Evolutionary conservation across 2,888 invertebrate genomes (phyloP).

Genomic region (Psylliodes chrysocephalus): DNA sequence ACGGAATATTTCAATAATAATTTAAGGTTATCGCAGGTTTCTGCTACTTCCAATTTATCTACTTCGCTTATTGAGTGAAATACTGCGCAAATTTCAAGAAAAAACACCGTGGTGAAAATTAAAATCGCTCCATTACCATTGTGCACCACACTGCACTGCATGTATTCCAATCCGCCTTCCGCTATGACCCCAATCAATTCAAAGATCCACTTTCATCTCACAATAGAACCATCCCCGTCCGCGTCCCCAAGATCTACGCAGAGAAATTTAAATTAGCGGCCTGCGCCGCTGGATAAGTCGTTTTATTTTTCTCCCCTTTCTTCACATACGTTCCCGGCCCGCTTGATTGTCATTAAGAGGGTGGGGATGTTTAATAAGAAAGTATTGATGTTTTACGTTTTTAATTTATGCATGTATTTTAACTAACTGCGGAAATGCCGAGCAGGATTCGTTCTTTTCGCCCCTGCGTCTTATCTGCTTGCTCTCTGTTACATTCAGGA

Average conservation of each 20-base stretch:
- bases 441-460: slow-evolving; percentile 40
- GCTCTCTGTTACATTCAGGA: slow-evolving; percentile 32
- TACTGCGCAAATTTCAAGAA: too few species aligned
- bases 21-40: too few species aligned
- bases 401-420: slow-evolving; percentile 63
- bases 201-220: not conserved
- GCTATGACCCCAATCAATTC: not conserved
- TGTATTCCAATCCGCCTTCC: not conserved
- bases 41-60: too few species aligned
- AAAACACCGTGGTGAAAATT: too few species aligned
- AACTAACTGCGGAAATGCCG: slow-evolving; percentile 46
- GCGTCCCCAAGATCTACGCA: not conserved
- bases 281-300: slow-evolving; percentile 46
- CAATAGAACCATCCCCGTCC: not conserved
- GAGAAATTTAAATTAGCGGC: slow-evolving; percentile 5
- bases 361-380: slow-evolving; percentile 60
- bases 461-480: slow-evolving; percentile 45
- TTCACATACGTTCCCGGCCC: slow-evolving; percentile 51
- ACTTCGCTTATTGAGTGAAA: too few species aligned
- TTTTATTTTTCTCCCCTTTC: slow-evolving; percentile 58
- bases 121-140: too few species aligned
- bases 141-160: too few species aligned
- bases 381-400: slow-evolving; percentile 62
- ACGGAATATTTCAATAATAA: too few species aligned
- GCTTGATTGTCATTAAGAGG: slow-evolving; percentile 61